Conservation (phyloP, 2,888 invertebrate genomes). For the Acheta domesticus region DNA sequence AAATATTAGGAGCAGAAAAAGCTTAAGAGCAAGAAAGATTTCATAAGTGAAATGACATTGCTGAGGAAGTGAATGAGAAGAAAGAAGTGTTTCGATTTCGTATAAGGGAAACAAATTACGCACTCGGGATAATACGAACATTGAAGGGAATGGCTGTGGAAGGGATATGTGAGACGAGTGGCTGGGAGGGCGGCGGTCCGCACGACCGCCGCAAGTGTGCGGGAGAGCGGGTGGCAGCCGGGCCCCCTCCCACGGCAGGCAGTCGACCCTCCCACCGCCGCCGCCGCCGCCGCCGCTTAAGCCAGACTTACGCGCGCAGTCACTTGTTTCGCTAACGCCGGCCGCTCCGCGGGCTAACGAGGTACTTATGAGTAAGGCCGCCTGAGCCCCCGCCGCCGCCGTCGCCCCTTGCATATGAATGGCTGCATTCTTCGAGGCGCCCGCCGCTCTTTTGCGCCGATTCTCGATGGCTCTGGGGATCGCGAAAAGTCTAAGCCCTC, state of each 20-base stretch:
- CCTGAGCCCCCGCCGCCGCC: not conserved
- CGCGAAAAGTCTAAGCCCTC: no score
- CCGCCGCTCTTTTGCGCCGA: not conserved
- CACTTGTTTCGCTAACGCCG: conserved; percentile 18
- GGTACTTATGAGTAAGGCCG: not conserved
- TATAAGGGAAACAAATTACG: no score
- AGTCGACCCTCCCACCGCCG: not conserved
- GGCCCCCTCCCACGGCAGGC: not conserved
- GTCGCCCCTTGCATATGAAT: not conserved
- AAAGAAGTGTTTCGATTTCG: no score
- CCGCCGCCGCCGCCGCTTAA: not conserved
- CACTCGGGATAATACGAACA: no score
- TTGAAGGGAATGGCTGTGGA: no score
- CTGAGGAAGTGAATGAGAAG: no score
- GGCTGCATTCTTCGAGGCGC: not conserved
- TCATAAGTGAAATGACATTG: no score
- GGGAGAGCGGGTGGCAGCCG: not conserved
- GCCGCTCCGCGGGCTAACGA: not conserved
- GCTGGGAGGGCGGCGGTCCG: no score
- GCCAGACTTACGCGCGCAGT: not conserved
- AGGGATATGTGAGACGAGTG: no score
- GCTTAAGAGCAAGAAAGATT: no score
- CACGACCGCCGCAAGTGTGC: not conserved
- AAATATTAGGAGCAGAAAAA: no score
- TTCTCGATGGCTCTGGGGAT: no score